These are phyloP conservation scores for Acanthornis magna DNA, from an alignment of 2,797 vertebrate genomes.

Conservation along the genomic window DNA sequence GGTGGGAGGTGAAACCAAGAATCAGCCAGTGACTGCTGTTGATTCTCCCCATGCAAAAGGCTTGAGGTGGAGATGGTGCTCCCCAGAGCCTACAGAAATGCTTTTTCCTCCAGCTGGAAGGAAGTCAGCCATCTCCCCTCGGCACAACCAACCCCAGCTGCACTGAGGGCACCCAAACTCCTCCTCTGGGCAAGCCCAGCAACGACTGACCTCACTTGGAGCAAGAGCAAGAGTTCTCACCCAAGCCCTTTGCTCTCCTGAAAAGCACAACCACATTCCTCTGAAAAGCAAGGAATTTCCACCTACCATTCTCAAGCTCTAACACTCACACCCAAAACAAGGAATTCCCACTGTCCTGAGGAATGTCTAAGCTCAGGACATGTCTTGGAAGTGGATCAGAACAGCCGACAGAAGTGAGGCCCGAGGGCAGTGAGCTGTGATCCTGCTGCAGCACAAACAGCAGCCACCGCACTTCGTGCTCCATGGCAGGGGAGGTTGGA, in stretches of 20 bases:
- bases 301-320: conserved; percentile 19
- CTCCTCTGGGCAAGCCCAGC: background rate
- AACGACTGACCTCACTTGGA: accelerated
- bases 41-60: background rate
- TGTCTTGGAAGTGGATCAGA: background rate
- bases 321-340: conserved; percentile 20
- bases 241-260: background rate
- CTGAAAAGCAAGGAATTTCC: conserved; percentile 8
- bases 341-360: background rate
- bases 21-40: background rate
- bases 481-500: background rate
- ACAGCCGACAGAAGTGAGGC: background rate
- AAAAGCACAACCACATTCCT: conserved; percentile 2
- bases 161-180: background rate
- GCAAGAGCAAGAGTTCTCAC: background rate
- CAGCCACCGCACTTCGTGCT: background rate
- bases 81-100: conserved; percentile 10
- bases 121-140: background rate
- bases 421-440: background rate
- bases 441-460: conserved; percentile 5
- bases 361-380: conserved; percentile 12
- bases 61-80: conserved; percentile 21
- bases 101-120: conserved; percentile 19
- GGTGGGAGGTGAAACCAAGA: conserved; percentile 62
- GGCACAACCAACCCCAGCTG: background rate